Evolutionary conservation across 2,113 vertebrate genomes (phyloP).

Genomic region (Cichladusa arquata): DNA sequence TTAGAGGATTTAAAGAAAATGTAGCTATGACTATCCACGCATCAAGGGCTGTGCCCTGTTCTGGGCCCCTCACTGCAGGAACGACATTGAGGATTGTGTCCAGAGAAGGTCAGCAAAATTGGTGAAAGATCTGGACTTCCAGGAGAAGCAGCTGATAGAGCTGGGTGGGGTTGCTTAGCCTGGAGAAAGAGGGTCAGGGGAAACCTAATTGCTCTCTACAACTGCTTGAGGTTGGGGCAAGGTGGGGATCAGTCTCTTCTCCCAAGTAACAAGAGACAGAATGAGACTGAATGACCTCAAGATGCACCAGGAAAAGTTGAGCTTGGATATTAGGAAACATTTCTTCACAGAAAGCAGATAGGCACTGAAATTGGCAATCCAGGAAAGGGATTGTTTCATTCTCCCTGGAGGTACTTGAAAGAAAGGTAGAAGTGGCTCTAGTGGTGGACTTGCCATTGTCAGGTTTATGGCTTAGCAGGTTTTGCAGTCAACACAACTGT

Average conservation of each 20-base stretch:
- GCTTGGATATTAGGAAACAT: background rate
- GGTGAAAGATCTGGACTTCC: background rate
- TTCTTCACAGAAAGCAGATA: background rate
- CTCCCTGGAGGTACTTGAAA: background rate
- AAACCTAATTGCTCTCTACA: accelerated
- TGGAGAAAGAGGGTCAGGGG: background rate
- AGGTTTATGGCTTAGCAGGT: accelerated
- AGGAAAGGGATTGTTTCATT: background rate
- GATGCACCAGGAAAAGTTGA: background rate
- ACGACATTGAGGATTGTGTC: background rate
- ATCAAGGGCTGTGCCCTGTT: background rate
- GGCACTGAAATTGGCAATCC: background rate
- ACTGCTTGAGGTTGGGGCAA: background rate
- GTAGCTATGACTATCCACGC: background rate
- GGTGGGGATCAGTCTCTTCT: background rate
- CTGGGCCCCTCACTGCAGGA: background rate
- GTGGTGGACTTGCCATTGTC: background rate
- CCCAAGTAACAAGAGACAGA: background rate
- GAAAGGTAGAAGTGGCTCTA: accelerated
- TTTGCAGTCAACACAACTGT: background rate
- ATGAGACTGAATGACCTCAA: accelerated
- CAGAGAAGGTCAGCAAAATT: background rate
- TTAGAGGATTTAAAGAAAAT: background rate
- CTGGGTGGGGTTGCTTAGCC: background rate
- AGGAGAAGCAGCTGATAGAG: background rate